Base-by-base conservation (phyloP, 2,797 vertebrate genomes). In the Scarus forsteni region DNA sequence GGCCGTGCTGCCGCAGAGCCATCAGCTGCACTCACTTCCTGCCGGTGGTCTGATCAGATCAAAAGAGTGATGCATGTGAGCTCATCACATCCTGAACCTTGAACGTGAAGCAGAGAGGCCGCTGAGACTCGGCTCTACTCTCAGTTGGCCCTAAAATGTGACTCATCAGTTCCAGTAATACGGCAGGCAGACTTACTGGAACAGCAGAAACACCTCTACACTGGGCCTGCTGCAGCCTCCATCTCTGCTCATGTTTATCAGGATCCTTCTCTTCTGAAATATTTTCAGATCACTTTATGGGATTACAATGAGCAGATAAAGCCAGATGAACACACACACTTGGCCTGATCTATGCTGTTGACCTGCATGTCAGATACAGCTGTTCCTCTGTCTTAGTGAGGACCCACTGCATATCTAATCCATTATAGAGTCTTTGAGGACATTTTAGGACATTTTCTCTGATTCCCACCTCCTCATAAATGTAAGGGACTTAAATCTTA, bases 101-200 rank as follows among this genome's bases (percentile, higher is more conserved):
- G 6, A 46, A 52, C 46, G 58, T 10, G 62, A 53, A 35, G 51
- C 50, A 43, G 43, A 34, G 35, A 56, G 49, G 5, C 58, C 15
- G 58, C 59, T 0, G 38, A 3, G 40, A 3, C 72, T 14, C 2
- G 6, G 14, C 67, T 65, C 79, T 56, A 75, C 78, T 89, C 84
- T 89, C 79, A 77, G 61, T 87, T 85, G 74, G 49, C 15, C 42
- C 13, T 14, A 43, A 35, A 18, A 44, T 49, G 59, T 88, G 87
- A 89, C 83, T 88, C 88, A 90, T 88, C 66, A 75, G 53, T 88
- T 85, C 87, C 85, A 81, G 83, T 74, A 77, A 82, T 18, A 52
- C 60, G 72, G 76, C 36, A 76, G 61, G 66, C 60, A 34, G 42
- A 35, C 55, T 88, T 85, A 85, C 89, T 79, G 81, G 85, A 87